Conservation (phyloP, 2,797 vertebrate genomes). For the Acropternis orthonyx region DNA sequence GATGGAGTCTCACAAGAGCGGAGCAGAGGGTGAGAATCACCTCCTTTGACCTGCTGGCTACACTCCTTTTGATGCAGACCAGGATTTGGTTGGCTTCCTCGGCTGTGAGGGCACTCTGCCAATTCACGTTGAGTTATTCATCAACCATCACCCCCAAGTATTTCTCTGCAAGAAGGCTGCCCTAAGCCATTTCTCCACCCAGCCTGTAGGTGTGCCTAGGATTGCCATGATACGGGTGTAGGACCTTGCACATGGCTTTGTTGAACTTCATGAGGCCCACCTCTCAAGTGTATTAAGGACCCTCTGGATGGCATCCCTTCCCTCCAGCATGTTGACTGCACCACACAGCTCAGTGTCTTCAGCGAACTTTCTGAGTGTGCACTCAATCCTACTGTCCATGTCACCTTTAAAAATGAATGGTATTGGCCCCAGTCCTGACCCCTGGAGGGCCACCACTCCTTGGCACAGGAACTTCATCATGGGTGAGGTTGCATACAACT, state of each 20-base stretch:
- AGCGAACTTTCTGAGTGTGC: not conserved
- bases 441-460: not conserved
- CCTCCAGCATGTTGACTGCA: accelerated
- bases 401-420: accelerated
- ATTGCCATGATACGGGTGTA: not conserved
- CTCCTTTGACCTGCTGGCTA: not conserved
- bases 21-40: not conserved
- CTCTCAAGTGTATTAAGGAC: not conserved
- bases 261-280: not conserved
- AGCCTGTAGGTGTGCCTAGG: not conserved
- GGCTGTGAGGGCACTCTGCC: accelerated
- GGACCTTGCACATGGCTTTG: not conserved
- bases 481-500: not conserved
- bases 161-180: not conserved
- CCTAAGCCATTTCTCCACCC: not conserved
- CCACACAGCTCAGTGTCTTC: not conserved
- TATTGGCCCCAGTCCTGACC: not conserved
- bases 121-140: not conserved
- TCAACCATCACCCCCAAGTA: not conserved
- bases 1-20: not conserved
- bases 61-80: not conserved
- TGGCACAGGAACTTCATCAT: not conserved
- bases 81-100: not conserved
- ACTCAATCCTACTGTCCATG: not conserved
- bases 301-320: not conserved